These are phyloP conservation scores for Clarias batrachus DNA, from an alignment of 2,113 vertebrate species.

Conservation along the genomic window DNA sequence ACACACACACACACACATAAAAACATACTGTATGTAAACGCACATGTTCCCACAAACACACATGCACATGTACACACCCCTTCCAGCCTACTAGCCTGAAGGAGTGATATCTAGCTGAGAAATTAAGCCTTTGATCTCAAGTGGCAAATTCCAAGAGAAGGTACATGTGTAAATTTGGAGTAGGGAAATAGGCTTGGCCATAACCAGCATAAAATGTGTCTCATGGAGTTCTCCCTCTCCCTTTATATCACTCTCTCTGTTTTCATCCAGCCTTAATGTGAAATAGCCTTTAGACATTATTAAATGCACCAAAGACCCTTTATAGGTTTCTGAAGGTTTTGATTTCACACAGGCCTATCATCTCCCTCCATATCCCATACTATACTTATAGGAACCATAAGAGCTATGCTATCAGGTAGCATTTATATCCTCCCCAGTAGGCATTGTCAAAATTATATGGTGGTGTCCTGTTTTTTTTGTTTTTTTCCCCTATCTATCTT, in stretches of 20 bases:
- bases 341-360: slow-evolving; percentile 23
- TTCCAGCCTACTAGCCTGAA: slow-evolving; percentile 11
- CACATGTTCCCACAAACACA: slow-evolving; percentile 6
- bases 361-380: slow-evolving; percentile 1
- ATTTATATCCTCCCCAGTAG: slow-evolving; percentile 27
- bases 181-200: background rate
- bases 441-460: slow-evolving; percentile 25
- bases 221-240: background rate
- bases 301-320: background rate
- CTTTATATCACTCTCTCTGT: background rate
- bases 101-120: slow-evolving; percentile 11
- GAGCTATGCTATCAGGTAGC: slow-evolving; percentile 36
- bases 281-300: slow-evolving; percentile 23
- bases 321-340: slow-evolving; percentile 14
- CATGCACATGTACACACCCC: background rate
- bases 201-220: background rate
- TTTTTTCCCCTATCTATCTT: slow-evolving; percentile 36
- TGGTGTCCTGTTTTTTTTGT: slow-evolving; percentile 39
- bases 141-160: slow-evolving; percentile 34
- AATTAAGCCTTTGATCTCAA: slow-evolving; percentile 41
- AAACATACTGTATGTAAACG: background rate
- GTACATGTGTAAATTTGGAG: slow-evolving; percentile 10
- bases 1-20: background rate
- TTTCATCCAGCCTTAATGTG: background rate
- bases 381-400: slow-evolving; percentile 16